Percentiles rank a stretch among this genome's conserved stretches.
phyloP scores from a whole-genome alignment of 2,797 vertebrate species.

The Adrianichthys oophorus region DNA sequence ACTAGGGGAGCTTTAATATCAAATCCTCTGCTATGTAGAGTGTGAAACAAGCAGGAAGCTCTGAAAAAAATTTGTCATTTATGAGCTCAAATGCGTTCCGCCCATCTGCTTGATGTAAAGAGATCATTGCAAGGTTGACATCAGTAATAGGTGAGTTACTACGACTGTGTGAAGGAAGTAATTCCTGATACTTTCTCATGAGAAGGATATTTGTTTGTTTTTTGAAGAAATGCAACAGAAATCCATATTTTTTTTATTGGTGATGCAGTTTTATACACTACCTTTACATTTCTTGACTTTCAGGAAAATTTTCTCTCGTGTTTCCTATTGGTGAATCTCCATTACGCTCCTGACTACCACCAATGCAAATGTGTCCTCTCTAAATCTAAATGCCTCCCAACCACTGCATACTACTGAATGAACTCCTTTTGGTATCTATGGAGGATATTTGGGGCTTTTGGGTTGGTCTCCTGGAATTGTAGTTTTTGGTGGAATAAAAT shows the following conservation, averaged over 20 bases:
- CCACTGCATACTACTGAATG: too few species aligned
- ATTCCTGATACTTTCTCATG: slow-evolving; percentile 27
- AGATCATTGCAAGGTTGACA: slow-evolving; percentile 56
- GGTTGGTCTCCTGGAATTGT: too few species aligned
- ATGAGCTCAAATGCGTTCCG: slow-evolving; percentile 67
- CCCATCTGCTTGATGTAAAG: slow-evolving; percentile 60
- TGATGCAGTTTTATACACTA: neutral
- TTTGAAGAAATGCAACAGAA: too few species aligned
- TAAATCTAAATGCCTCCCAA: too few species aligned
- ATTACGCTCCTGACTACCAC: too few species aligned
- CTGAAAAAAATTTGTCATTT: slow-evolving; percentile 63
- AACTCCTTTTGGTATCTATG: too few species aligned
- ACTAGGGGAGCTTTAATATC: slow-evolving; percentile 79
- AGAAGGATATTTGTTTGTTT: slow-evolving; percentile 19
- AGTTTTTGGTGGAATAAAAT: too few species aligned
- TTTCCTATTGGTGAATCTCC: slow-evolving; percentile 40
- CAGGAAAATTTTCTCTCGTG: neutral
- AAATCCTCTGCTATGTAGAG: slow-evolving; percentile 61
- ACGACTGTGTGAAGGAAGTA: slow-evolving; percentile 8
- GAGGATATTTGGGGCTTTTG: too few species aligned
- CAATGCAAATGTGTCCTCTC: too few species aligned
- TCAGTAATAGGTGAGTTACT: slow-evolving; percentile 30
- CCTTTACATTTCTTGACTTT: slow-evolving; percentile 14
- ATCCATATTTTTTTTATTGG: neutral
- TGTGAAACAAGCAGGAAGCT: slow-evolving; percentile 61